phyloP scores from a whole-genome alignment of 2,113 vertebrate species.

The Oenanthe oenanthe region DNA sequence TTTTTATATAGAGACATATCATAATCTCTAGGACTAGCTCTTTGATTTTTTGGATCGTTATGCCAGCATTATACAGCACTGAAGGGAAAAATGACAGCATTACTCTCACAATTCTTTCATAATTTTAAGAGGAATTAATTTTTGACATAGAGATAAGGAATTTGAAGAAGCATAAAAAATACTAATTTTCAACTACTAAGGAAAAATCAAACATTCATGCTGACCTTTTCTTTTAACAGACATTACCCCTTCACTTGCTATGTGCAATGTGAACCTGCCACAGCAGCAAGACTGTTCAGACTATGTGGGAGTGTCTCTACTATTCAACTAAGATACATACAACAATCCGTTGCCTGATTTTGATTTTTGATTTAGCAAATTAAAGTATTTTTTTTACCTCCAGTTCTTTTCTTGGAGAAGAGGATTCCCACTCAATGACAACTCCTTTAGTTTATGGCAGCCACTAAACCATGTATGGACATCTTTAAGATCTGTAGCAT shows the following conservation, averaged over 20 bases:
- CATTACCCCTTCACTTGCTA: neutral
- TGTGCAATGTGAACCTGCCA: neutral
- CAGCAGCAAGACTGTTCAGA: neutral
- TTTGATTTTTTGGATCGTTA: neutral
- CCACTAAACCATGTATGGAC: conserved; percentile 74
- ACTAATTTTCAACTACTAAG: neutral
- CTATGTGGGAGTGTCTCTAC: neutral
- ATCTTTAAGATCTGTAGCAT: conserved; percentile 78
- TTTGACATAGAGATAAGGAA: neutral
- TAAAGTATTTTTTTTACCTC: conserved; percentile 81
- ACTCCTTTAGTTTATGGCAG: conserved; percentile 77
- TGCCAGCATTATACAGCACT: neutral
- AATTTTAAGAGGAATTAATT: neutral
- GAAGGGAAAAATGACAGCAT: neutral
- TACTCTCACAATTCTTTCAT: neutral
- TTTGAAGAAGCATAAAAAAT: neutral
- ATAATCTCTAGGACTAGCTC: neutral
- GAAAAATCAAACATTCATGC: neutral
- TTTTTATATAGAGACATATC: neutral
- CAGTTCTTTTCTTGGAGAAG: conserved; percentile 85
- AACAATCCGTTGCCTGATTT: neutral
- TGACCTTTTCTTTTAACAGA: neutral
- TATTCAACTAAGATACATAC: neutral
- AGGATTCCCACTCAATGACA: conserved; percentile 86
- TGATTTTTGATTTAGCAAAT: neutral